A percentile compares a stretch with the other conserved stretches of the same genome.
These are phyloP conservation scores for Ornithoptera priamus DNA, from an alignment of 2,888 invertebrate species.

Conservation along the genomic window DNA sequence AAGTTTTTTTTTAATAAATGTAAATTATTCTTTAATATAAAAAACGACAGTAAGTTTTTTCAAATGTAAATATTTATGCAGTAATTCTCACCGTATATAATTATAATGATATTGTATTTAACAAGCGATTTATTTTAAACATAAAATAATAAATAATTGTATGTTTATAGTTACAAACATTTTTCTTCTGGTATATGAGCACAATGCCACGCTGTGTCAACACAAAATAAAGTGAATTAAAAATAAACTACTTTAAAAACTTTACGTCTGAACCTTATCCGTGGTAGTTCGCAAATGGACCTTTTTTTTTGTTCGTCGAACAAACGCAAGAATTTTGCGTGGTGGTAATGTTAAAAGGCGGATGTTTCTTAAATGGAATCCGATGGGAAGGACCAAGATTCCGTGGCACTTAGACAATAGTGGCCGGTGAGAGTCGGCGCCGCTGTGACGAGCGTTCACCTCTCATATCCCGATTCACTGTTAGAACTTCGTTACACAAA, in stretches of 20 bases:
- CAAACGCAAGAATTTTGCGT: conserved; percentile 56
- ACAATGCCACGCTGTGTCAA: conserved; percentile 26
- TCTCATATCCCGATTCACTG: conserved; percentile 67
- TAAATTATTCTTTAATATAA: too few species aligned
- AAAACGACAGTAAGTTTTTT: neutral
- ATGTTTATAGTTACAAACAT: too few species aligned
- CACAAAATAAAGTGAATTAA: conserved; percentile 25
- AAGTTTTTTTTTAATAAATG: neutral
- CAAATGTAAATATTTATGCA: neutral
- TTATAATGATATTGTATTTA: neutral
- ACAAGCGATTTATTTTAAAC: neutral
- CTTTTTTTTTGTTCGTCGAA: conserved; percentile 50
- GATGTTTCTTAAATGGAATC: conserved; percentile 73
- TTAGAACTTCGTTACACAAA: conserved; percentile 50
- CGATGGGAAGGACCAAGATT: conserved; percentile 78
- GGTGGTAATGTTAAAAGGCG: conserved; percentile 64
- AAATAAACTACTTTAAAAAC: conserved; percentile 32
- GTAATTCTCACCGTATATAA: neutral
- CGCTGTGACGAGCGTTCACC: conserved; percentile 78
- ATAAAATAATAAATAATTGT: neutral
- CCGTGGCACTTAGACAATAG: conserved; percentile 79
- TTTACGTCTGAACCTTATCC: conserved; percentile 62
- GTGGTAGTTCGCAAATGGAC: conserved; percentile 49
- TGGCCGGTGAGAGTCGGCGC: conserved; percentile 77
- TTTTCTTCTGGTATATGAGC: neutral